phyloP scores from a whole-genome alignment of 2,113 vertebrate genomes.

The Pteruthius melanotis region DNA sequence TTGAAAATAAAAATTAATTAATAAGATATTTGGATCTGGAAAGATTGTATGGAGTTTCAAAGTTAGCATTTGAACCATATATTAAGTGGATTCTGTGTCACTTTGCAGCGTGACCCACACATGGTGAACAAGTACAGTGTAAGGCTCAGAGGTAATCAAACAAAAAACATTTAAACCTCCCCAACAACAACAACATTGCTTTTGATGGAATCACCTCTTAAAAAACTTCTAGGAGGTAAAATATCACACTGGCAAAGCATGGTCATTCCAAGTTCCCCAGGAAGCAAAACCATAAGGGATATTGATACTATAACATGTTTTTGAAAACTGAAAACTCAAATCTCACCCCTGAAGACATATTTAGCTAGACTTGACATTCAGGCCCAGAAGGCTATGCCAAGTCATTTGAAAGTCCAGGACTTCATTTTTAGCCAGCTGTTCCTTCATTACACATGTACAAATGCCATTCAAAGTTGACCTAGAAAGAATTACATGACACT shows the following conservation, averaged over 20 bases:
- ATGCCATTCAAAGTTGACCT: constrained; percentile 28
- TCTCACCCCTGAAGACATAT: background rate
- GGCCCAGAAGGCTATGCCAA: constrained; percentile 4
- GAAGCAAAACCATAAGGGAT: background rate
- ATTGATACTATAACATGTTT: background rate
- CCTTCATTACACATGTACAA: background rate
- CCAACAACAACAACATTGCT: background rate
- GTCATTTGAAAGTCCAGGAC: background rate
- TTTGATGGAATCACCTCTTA: background rate
- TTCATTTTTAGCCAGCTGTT: background rate
- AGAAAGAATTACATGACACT: constrained; percentile 37
- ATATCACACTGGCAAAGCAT: background rate
- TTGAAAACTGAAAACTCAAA: background rate
- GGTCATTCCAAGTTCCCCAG: background rate
- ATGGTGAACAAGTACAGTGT: background rate
- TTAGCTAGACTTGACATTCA: constrained; percentile 41
- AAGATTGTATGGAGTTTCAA: background rate
- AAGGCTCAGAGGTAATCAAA: background rate
- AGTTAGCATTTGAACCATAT: background rate
- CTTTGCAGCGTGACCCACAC: background rate
- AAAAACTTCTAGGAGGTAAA: background rate
- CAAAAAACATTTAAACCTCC: background rate
- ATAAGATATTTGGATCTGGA: background rate
- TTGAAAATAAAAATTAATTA: background rate
- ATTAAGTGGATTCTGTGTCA: background rate